A percentile compares a stretch with the other conserved stretches of the same genome.
Evolutionary conservation across 2,797 vertebrate species (phyloP).

Genomic region (Eupleurogrammus muticus): DNA sequence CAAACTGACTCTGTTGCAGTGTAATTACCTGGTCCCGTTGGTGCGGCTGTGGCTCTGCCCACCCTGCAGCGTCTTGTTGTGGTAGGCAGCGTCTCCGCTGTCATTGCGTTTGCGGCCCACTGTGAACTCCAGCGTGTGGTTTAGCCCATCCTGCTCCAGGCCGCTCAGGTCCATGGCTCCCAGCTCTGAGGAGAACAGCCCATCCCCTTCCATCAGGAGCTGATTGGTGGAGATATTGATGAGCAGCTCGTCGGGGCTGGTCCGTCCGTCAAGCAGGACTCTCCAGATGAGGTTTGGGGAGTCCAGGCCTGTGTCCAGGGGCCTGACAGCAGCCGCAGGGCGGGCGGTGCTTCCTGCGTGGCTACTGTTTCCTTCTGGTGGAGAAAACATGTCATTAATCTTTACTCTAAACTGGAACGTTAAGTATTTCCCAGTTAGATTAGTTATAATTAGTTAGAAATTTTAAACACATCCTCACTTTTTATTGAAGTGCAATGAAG

Average conservation of each 20-base stretch:
- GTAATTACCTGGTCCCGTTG: constrained; percentile 92
- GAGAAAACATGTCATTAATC: no score
- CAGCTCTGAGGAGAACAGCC: constrained; percentile 76
- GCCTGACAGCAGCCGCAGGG: constrained; percentile 61
- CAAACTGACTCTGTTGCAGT: neutral
- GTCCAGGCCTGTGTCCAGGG: constrained; percentile 81
- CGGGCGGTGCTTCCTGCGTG: constrained; percentile 81
- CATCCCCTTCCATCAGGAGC: constrained; percentile 85
- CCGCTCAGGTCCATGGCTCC: constrained; percentile 85
- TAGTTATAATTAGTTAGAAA: no score
- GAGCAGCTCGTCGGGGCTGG: constrained; percentile 82
- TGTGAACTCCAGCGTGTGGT: constrained; percentile 89
- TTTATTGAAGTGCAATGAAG: no score
- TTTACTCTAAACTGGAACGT: no score
- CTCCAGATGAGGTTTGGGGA: constrained; percentile 90
- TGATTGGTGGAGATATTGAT: constrained; percentile 90
- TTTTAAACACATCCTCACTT: no score
- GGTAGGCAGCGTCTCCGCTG: constrained; percentile 83
- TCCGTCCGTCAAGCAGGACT: constrained; percentile 81
- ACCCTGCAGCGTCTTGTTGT: constrained; percentile 84
- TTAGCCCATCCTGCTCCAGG: constrained; percentile 77
- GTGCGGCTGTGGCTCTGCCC: constrained; percentile 81
- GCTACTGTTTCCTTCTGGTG: constrained; percentile 87
- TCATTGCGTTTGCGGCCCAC: constrained; percentile 83
- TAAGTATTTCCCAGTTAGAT: no score